These are phyloP conservation scores for Drosophila aff. DNA, from an alignment of 1,140 invertebrate species.

Conservation along the genomic window DNA sequence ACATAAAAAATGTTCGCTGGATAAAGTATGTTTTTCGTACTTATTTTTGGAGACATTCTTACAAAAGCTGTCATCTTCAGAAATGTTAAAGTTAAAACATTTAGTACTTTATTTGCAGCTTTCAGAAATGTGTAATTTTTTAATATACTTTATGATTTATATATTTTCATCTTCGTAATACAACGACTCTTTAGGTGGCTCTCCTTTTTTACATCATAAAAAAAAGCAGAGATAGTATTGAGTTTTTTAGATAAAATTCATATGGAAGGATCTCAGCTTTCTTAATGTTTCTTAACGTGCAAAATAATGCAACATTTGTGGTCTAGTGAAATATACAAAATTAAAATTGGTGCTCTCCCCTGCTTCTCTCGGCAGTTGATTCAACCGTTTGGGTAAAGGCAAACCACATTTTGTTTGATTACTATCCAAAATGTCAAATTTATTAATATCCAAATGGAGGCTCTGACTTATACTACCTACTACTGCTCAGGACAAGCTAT, in stretches of 20 bases:
- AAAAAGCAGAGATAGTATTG: too few species aligned
- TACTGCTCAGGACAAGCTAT: background rate
- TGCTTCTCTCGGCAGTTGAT: constrained; percentile 20
- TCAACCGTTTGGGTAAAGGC: constrained; percentile 49
- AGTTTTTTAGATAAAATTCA: background rate
- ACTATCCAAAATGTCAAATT: constrained; percentile 78
- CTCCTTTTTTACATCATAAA: background rate
- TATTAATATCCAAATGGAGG: constrained; percentile 18
- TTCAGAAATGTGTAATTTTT: too few species aligned
- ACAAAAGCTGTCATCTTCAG: background rate
- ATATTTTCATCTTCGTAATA: too few species aligned
- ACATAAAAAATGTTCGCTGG: background rate
- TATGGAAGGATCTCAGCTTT: background rate
- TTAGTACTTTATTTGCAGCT: too few species aligned
- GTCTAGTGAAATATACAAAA: constrained; percentile 14
- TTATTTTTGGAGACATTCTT: background rate
- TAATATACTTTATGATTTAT: too few species aligned
- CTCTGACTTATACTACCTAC: constrained; percentile 11
- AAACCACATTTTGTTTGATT: constrained; percentile 69
- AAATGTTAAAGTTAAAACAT: background rate
- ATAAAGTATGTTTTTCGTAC: background rate
- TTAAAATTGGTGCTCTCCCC: constrained; percentile 13
- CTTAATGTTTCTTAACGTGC: too few species aligned
- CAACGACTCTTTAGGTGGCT: background rate
- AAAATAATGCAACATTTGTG: background rate